Conservation (phyloP, 2,797 vertebrate genomes). For the Coendou prehensilis region DNA sequence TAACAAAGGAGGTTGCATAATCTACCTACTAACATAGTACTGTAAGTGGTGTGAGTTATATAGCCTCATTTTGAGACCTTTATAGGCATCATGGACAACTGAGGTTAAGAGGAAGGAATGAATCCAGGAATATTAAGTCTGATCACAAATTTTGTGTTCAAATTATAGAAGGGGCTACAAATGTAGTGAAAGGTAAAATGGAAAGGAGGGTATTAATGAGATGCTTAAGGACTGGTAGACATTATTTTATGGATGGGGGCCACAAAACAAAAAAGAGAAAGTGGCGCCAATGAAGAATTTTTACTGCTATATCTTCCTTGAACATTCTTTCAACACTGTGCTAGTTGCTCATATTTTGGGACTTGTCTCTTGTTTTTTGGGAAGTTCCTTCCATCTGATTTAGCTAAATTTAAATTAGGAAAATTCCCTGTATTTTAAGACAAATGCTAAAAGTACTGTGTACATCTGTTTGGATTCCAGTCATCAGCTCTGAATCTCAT, state of each 20-base stretch:
- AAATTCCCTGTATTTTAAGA: not conserved
- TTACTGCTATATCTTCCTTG: not conserved
- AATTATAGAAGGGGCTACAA: not conserved
- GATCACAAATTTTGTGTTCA: not conserved
- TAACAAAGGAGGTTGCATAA: not conserved
- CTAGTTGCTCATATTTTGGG: not conserved
- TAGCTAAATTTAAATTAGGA: conserved; percentile 18
- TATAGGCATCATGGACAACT: not conserved
- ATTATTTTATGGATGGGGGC: not conserved
- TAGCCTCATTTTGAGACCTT: not conserved
- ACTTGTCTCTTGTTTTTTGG: not conserved
- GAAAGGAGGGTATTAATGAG: not conserved
- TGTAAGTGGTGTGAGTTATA: not conserved
- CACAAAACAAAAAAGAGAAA: not conserved
- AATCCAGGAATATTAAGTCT: not conserved
- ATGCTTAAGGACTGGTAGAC: not conserved
- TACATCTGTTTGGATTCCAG: not conserved
- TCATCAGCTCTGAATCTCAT: not conserved
- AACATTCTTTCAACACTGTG: not conserved
- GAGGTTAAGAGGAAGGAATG: not conserved
- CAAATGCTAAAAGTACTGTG: not conserved
- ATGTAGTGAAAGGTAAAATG: not conserved
- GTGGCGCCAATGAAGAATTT: not conserved
- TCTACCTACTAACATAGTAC: not conserved
- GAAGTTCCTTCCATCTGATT: not conserved